Conservation (phyloP, 1,140 invertebrate genomes). For the Drosophila nikananu region DNA sequence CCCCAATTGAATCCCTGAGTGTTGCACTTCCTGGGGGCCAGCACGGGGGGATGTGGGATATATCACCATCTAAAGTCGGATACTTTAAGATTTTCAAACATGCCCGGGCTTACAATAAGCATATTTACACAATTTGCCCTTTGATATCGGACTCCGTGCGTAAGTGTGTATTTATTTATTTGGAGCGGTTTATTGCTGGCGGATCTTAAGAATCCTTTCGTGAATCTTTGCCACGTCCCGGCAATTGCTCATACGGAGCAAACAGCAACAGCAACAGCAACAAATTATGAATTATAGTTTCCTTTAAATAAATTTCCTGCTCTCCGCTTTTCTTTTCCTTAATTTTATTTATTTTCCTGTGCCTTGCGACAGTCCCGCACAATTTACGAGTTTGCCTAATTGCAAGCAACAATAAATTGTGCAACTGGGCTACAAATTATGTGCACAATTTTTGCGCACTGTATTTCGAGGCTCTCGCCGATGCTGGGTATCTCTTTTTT, state of each 20-base stretch:
- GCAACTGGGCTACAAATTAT: conserved; percentile 71
- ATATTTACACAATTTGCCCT: conserved; percentile 51
- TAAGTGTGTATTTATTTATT: conserved; percentile 40
- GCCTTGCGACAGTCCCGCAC: conserved; percentile 51
- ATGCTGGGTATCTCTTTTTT: background rate
- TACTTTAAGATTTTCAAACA: conserved; percentile 80
- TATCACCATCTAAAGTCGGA: conserved; percentile 55
- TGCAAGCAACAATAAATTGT: conserved; percentile 78
- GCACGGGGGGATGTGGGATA: background rate
- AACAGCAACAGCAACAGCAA: conserved; percentile 16
- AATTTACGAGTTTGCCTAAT: conserved; percentile 78
- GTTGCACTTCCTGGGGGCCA: conserved; percentile 30
- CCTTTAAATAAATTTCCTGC: conserved; percentile 63
- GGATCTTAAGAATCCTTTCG: conserved; percentile 61
- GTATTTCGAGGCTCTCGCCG: conserved; percentile 20
- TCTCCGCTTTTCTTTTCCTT: conserved; percentile 41
- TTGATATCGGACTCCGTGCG: conserved; percentile 24
- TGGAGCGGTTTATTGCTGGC: conserved; percentile 56
- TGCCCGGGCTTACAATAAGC: conserved; percentile 68
- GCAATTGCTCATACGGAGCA: conserved; percentile 46
- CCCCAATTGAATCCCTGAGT: conserved; percentile 76
- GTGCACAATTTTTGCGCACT: conserved; percentile 61
- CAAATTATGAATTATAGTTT: conserved; percentile 81
- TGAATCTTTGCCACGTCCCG: conserved; percentile 70
- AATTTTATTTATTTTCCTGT: conserved; percentile 73